These are phyloP conservation scores for Ellobius talpinus DNA, from an alignment of 2,113 vertebrate genomes.

Conservation along the genomic window DNA sequence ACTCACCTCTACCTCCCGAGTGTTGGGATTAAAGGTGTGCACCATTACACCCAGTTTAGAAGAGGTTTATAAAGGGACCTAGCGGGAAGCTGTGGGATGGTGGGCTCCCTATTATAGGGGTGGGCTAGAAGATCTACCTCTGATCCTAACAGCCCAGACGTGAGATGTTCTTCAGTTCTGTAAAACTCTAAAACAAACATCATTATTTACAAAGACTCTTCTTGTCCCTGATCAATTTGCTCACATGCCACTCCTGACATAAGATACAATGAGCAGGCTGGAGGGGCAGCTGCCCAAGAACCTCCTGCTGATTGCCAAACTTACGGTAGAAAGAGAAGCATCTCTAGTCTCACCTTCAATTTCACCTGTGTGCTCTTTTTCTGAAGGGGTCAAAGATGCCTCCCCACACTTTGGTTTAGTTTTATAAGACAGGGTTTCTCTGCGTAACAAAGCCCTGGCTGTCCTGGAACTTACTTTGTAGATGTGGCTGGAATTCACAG, in stretches of 20 bases:
- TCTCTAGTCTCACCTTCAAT: not conserved
- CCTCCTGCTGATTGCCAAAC: not conserved
- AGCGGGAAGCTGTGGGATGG: not conserved
- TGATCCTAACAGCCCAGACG: not conserved
- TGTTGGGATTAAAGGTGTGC: not conserved
- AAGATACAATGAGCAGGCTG: not conserved
- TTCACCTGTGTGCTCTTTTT: slow-evolving; percentile 9
- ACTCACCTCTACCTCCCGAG: not conserved
- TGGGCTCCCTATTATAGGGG: not conserved
- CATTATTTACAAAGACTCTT: not conserved
- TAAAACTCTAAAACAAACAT: not conserved
- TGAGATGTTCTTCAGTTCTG: not conserved
- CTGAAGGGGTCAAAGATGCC: not conserved
- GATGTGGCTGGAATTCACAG: not conserved
- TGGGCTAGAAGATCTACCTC: not conserved
- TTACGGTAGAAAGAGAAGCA: not conserved
- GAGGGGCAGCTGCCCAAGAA: not conserved
- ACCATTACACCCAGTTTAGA: not conserved
- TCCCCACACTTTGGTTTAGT: not conserved
- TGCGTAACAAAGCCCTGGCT: not conserved
- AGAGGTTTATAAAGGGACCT: too few relatives aligned
- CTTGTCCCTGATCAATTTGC: not conserved
- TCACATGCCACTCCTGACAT: not conserved
- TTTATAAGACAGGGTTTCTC: not conserved
- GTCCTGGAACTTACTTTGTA: not conserved